Base-by-base conservation (phyloP, 2,113 vertebrate genomes). In the Oplegnathus fasciatus region DNA sequence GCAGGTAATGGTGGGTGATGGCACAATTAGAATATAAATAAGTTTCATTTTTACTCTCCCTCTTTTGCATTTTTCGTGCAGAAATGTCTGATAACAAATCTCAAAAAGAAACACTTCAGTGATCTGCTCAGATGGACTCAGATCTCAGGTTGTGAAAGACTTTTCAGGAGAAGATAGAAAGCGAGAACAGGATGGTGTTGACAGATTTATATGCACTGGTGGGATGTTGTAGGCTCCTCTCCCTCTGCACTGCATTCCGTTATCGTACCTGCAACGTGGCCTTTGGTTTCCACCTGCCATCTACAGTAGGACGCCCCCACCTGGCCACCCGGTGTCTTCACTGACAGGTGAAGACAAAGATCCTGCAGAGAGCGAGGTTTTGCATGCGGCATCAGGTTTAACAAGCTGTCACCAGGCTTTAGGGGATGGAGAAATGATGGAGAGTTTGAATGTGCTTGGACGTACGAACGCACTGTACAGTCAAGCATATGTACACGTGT, bases 381-480 rank as follows among this genome's bases (percentile, higher is more conserved):
- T 85, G 90, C 90, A 87, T 55, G 60, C 79, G 88, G 88, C 88
- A 79, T 89, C 88, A 20, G 84, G 71, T 92, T 92, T 94, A 94
- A 94, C 89, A 83, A 89, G 92, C 94, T 91, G 92, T 93, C 92
- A 90, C 83, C 72, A 46, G 65, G 55, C 73, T 87, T 93, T 80
- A 91, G 65, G 34, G 68, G 75, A 60, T 5, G 66, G 26, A 65
- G 80, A 20, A 69, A 62, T 86, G 87, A 91, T 81, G 79, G 70
- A 26, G 61, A 40, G 83, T 83, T 40, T 76, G 42, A 42, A 62
- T 28, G 69, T 60, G 57, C 18, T 15, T 20, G 37, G 60, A 44
- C 3, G 22, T 37, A 48, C 2, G 30, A 70, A 69, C 3, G n/a
- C 37, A 83, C 83, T 22, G 71, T 75, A 61, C 44, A 26, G 18